phyloP scores from a whole-genome alignment of 2,113 vertebrate species.

The Glareola pratincola region DNA sequence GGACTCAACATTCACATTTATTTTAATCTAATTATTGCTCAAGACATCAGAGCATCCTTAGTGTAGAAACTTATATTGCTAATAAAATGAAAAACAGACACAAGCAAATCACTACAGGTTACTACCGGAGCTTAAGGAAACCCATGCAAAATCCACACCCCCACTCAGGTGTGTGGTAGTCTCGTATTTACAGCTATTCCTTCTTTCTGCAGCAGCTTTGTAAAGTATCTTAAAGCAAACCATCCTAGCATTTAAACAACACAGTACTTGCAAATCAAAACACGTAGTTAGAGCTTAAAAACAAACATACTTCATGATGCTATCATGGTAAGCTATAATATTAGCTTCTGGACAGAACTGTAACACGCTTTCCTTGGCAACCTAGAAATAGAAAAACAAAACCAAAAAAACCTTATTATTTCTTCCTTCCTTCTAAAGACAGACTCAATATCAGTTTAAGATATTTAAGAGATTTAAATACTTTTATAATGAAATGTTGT shows the following conservation, averaged over 20 bases:
- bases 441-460: neutral
- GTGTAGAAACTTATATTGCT: neutral
- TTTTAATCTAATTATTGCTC: neutral
- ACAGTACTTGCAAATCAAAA: slow-evolving; percentile 25
- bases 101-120: neutral
- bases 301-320: slow-evolving; percentile 92
- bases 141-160: neutral
- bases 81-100: neutral
- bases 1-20: neutral
- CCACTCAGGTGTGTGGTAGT: neutral
- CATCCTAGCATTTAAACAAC: neutral
- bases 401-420: slow-evolving; percentile 23
- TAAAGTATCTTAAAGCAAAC: neutral
- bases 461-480: neutral
- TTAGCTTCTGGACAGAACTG: slow-evolving; percentile 93
- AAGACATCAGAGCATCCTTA: neutral
- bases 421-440: slow-evolving; percentile 27
- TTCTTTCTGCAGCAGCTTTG: neutral
- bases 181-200: neutral
- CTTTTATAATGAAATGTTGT: neutral
- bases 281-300: slow-evolving; percentile 47
- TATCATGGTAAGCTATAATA: slow-evolving; percentile 96
- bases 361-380: slow-evolving; percentile 96
- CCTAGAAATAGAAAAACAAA: slow-evolving; percentile 76
- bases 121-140: neutral